Percentiles rank a stretch among this genome's conserved stretches.
These are phyloP conservation scores for Asobara japonica DNA, from an alignment of 1,140 invertebrate species.

Conservation along the genomic window DNA sequence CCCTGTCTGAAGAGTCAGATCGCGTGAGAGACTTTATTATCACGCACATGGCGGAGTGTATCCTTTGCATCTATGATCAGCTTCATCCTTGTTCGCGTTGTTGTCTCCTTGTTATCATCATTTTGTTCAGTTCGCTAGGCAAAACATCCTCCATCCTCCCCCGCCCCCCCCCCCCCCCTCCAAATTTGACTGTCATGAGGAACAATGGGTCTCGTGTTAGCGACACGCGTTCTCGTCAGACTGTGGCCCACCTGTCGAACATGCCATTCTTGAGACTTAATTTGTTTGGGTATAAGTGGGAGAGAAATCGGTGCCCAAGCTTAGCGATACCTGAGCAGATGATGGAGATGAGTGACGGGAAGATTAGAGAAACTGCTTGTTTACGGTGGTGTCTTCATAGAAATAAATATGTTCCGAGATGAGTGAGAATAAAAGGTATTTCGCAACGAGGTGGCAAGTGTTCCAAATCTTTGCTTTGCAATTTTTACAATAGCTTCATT, in stretches of 20 bases:
- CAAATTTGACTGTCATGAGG: background rate
- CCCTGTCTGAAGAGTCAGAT: background rate
- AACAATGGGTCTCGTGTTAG: background rate
- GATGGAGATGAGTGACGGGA: background rate
- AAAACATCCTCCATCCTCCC: no score
- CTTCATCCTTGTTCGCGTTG: background rate
- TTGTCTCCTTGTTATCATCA: background rate
- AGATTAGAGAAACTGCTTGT: background rate
- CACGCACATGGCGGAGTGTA: background rate
- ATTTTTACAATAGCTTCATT: no score
- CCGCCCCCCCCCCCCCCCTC: no score
- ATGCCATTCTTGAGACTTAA: background rate
- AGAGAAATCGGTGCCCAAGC: no score
- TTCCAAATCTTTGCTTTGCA: no score
- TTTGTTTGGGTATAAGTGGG: no score
- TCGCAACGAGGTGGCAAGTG: no score
- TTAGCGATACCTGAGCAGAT: background rate
- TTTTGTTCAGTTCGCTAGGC: background rate
- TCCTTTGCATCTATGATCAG: background rate
- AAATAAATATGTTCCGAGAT: no score
- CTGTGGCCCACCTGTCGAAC: background rate
- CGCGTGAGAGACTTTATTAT: slow-evolving; percentile 1
- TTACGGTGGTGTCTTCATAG: background rate
- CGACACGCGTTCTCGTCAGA: background rate
- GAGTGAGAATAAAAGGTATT: no score